phyloP scores from a whole-genome alignment of 2,113 vertebrate species.

The Trematocara macrostoma region DNA sequence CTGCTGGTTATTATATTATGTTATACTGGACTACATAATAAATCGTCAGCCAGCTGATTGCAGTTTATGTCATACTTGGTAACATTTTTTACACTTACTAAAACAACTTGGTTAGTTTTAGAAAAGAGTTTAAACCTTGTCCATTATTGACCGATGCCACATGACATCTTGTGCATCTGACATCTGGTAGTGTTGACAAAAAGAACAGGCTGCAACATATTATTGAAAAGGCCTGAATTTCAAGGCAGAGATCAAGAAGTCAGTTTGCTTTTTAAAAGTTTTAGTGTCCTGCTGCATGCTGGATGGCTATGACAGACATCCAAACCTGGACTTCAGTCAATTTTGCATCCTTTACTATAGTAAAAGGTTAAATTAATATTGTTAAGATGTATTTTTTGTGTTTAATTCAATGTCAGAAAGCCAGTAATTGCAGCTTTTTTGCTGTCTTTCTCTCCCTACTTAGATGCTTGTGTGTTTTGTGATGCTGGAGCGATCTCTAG shows the following conservation, averaged over 20 bases:
- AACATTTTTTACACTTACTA: not conserved
- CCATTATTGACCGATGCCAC: accelerated
- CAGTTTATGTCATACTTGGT: not conserved
- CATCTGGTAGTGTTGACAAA: not conserved
- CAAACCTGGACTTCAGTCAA: not conserved
- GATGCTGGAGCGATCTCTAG: not conserved
- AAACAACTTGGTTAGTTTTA: not conserved
- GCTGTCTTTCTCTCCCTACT: not conserved
- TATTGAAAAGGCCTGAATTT: not conserved
- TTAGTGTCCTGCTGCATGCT: too few species aligned
- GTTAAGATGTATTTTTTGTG: not conserved
- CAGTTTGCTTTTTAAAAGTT: not conserved
- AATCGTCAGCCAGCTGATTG: not conserved
- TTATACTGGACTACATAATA: not conserved
- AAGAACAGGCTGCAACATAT: not conserved
- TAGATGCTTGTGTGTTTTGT: not conserved
- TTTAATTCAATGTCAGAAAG: not conserved
- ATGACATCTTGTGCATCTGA: not conserved
- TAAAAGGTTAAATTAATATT: not conserved
- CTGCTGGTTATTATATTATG: not conserved
- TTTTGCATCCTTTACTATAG: not conserved
- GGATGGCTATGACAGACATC: not conserved
- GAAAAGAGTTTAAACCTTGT: not conserved
- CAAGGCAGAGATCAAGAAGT: not conserved
- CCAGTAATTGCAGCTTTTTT: not conserved